Percentiles rank a stretch among this genome's conserved stretches.
Conservation (phyloP, 2,888 invertebrate genomes). For the Clepsis dumicolana region DNA sequence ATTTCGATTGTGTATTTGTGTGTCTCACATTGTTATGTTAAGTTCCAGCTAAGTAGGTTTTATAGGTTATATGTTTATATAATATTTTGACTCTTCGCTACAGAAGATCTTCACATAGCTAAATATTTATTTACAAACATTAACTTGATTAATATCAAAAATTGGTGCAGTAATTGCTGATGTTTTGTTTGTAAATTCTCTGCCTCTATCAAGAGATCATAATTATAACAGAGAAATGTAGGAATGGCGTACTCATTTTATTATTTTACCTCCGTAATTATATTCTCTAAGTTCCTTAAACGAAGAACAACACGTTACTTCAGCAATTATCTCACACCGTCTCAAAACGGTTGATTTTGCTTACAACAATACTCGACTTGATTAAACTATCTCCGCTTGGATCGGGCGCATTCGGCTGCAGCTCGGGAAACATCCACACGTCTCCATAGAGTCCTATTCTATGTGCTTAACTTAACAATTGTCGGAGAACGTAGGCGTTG, state of each 20-base stretch:
- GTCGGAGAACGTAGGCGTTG: neutral
- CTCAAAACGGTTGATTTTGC: conserved; percentile 15
- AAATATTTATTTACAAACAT: too few species aligned
- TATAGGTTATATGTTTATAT: too few species aligned
- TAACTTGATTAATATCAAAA: too few species aligned
- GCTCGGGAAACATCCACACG: neutral
- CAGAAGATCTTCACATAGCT: too few species aligned
- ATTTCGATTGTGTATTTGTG: too few species aligned
- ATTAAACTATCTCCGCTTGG: conserved; percentile 1
- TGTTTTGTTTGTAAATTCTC: too few species aligned
- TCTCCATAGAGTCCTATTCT: neutral
- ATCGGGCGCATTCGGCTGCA: conserved; percentile 4
- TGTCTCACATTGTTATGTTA: too few species aligned
- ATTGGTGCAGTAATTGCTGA: too few species aligned
- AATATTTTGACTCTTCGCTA: too few species aligned
- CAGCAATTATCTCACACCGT: neutral
- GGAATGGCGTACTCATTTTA: neutral
- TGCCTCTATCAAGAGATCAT: too few species aligned
- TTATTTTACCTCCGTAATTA: neutral
- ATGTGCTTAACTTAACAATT: too few species aligned
- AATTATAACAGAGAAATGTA: neutral
- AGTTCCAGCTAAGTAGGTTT: too few species aligned
- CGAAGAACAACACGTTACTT: neutral
- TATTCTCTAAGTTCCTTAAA: neutral
- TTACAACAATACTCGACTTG: neutral